Base-by-base conservation (phyloP, 2,888 invertebrate species). In the Scaeva pyrastri region DNA sequence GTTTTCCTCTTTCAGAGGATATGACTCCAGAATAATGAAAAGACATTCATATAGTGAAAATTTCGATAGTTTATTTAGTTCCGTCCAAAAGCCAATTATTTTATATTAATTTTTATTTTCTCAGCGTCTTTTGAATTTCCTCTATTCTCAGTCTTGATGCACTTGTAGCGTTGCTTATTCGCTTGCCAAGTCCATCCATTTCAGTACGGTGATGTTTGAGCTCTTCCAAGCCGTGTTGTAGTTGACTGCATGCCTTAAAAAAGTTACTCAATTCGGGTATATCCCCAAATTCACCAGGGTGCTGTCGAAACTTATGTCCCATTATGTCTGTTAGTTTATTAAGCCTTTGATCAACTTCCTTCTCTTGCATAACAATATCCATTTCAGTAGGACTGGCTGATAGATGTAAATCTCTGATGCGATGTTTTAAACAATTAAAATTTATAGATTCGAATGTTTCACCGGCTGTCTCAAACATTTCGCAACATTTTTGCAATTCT, bases 241-340 rank as follows among this genome's bases (percentile, higher is more conserved):
- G 82, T 72, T 91, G 91, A 0, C 90, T 88, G 72, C 92, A 92
- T 0, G 91, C 89, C 60, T 89, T 89, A 58, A 91, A 91, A 75
- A 92, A 92, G 0, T 88, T 88, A 75, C 91, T 91, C 56, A 92
- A 50, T 72, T 92, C 92, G 0, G 92, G 91, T 55, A 92, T 92
- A 36, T 91, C 90, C 0, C 90, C 91, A 71, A 92, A 91, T 58
- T 92, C 92, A 0, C 92, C 92, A 1, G 91, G 90, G 88, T 92
- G 91, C 3, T 90, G 89, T 0, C 90, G 89, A 73, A 92, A 91
- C 39, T 89, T 90, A 5, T 88, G 71, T 14, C 89, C 88, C 58
- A 91, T 90, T 48, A 90, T 88, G 14, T 88, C 62, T 0, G 91
- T 90, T 3, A 92, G 73, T 10, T 89, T 90, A 16, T 89, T 84